These are phyloP conservation scores for Epicampocera succincta DNA, from an alignment of 2,888 invertebrate species.

Conservation along the genomic window DNA sequence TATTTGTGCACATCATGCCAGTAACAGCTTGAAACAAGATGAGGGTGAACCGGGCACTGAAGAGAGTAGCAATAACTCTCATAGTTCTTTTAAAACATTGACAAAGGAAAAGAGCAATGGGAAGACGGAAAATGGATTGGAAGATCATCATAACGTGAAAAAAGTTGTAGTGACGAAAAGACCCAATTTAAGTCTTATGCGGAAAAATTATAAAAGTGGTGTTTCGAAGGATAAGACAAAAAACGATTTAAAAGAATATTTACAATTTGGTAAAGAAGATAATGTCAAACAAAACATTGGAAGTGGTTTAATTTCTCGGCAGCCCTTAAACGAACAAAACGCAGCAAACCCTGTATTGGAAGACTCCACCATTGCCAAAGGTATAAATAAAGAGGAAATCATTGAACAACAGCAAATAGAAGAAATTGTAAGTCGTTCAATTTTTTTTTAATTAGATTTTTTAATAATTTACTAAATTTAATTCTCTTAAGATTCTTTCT, in stretches of 20 bases:
- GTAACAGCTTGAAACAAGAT: too few relatives aligned
- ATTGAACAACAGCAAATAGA: too few relatives aligned
- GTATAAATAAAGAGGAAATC: neutral
- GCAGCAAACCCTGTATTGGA: too few relatives aligned
- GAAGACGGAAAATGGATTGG: too few relatives aligned
- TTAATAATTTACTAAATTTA: too few relatives aligned
- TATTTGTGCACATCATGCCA: too few relatives aligned
- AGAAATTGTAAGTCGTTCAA: too few relatives aligned
- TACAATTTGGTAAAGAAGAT: slow-evolving; percentile 6
- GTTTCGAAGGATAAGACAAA: neutral
- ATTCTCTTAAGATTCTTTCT: neutral
- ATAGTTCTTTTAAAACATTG: neutral
- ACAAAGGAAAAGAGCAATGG: slow-evolving; percentile 1
- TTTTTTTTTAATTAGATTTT: too few relatives aligned
- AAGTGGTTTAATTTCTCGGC: neutral
- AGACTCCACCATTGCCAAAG: neutral
- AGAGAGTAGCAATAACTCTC: too few relatives aligned
- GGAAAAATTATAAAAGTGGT: neutral
- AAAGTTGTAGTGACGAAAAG: neutral
- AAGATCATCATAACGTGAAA: neutral
- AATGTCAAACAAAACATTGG: neutral
- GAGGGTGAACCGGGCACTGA: too few relatives aligned
- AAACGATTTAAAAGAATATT: neutral
- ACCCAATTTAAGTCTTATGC: neutral
- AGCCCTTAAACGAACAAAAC: neutral